Evolutionary conservation across 2,888 invertebrate species (phyloP).

Genomic region (Ophion slaviceki): DNA sequence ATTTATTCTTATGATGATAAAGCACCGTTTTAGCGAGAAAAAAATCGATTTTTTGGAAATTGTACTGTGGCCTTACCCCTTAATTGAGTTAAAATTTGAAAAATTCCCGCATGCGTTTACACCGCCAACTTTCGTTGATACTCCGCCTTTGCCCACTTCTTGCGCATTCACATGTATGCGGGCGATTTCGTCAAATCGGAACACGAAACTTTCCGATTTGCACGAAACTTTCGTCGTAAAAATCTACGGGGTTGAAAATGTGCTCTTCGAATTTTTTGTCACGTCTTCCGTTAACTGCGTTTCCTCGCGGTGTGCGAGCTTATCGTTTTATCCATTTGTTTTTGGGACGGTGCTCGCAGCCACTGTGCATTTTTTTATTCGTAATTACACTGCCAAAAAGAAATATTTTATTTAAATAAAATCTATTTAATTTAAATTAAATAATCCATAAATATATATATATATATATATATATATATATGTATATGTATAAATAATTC

Average conservation of each 20-base stretch:
- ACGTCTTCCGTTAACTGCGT: neutral
- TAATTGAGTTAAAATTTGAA: neutral
- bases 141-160: neutral
- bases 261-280: neutral
- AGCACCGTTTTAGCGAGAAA: no score
- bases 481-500: no score
- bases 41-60: no score
- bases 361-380: neutral
- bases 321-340: neutral
- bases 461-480: no score
- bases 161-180: neutral
- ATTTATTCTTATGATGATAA: no score
- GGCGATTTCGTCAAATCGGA: neutral
- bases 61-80: no score
- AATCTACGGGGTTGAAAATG: neutral
- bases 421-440: no score
- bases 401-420: no score
- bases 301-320: neutral
- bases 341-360: neutral
- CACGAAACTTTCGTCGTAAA: neutral
- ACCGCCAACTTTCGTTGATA: neutral
- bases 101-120: neutral
- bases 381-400: neutral
- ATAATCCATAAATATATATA: no score
- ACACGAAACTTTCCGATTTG: neutral